phyloP scores from a whole-genome alignment of 2,888 invertebrate species.

The Tromatobia lineatoria region DNA sequence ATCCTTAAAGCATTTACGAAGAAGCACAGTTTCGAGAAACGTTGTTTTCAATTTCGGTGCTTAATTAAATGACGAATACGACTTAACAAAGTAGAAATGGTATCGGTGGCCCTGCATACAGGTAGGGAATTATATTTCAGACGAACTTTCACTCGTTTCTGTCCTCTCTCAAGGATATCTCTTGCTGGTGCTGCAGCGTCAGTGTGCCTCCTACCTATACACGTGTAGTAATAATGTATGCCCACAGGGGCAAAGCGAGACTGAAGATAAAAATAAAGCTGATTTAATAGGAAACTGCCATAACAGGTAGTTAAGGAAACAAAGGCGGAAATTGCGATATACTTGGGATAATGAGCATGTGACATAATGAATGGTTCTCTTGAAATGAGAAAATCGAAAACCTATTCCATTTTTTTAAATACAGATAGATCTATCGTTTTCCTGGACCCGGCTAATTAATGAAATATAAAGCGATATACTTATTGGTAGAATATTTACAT shows the following conservation, averaged over 20 bases:
- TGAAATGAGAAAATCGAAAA: not conserved
- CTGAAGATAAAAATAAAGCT: conserved; percentile 72
- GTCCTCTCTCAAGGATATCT: conserved; percentile 66
- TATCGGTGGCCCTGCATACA: conserved; percentile 10
- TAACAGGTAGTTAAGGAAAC: conserved; percentile 27
- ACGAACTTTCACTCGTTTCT: conserved; percentile 68
- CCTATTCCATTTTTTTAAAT: conserved; percentile 13
- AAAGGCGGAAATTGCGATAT: conserved; percentile 62
- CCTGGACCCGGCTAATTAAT: no score
- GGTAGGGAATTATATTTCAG: conserved; percentile 33
- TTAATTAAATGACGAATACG: not conserved
- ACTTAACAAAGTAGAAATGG: conserved; percentile 15
- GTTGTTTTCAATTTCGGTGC: not conserved
- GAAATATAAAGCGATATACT: no score
- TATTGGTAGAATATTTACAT: no score
- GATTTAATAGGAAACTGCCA: conserved; percentile 65
- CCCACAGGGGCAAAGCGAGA: conserved; percentile 37
- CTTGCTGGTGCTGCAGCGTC: conserved; percentile 10
- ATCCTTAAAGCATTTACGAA: not conserved
- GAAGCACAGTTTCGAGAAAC: not conserved
- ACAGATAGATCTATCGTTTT: not conserved
- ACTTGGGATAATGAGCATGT: conserved; percentile 20
- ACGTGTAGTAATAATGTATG: conserved; percentile 27
- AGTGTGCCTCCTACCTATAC: conserved; percentile 24
- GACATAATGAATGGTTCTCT: not conserved